A percentile compares a stretch with the other conserved stretches of the same genome.
These are phyloP conservation scores for Netelia inedita DNA, from an alignment of 2,888 invertebrate genomes.

Conservation along the genomic window DNA sequence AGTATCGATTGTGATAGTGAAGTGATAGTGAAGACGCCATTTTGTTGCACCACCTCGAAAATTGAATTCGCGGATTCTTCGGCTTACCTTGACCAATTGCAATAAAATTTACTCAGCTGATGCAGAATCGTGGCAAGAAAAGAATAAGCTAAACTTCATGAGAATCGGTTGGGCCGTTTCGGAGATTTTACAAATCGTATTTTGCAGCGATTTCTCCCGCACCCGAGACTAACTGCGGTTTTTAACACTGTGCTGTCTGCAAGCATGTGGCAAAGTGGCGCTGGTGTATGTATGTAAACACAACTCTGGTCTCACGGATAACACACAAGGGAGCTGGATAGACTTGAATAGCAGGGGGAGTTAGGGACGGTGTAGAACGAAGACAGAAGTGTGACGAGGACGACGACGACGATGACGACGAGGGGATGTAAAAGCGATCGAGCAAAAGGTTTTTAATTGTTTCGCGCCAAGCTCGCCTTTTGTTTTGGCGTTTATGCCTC, in stretches of 20 bases:
- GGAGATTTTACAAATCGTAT: too few species aligned
- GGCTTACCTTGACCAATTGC: too few species aligned
- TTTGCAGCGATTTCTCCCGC: too few species aligned
- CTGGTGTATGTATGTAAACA: constrained; percentile 7
- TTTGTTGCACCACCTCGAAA: too few species aligned
- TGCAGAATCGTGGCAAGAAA: background rate
- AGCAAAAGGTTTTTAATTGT: constrained; percentile 85
- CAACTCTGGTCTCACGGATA: background rate
- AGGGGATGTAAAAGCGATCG: constrained; percentile 79
- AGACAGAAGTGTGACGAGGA: constrained; percentile 61
- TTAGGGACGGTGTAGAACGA: constrained; percentile 18
- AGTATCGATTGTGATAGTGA: too few species aligned
- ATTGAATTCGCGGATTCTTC: too few species aligned
- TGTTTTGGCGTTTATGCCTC: constrained; percentile 84
- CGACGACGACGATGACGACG: constrained; percentile 45
- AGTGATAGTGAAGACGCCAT: too few species aligned
- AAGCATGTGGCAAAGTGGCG: constrained; percentile 24
- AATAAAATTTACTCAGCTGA: too few species aligned
- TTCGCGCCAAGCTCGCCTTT: constrained; percentile 83
- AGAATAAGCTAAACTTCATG: background rate
- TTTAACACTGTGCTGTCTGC: too few species aligned
- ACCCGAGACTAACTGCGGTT: too few species aligned
- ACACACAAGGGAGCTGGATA: background rate
- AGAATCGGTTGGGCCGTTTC: background rate
- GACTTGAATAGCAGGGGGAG: constrained; percentile 22